Evolutionary conservation across 2,888 invertebrate genomes (phyloP), one percentile per base, ranked within the genome.

Genomic region (Notocelia uddmanniana): DNA sequence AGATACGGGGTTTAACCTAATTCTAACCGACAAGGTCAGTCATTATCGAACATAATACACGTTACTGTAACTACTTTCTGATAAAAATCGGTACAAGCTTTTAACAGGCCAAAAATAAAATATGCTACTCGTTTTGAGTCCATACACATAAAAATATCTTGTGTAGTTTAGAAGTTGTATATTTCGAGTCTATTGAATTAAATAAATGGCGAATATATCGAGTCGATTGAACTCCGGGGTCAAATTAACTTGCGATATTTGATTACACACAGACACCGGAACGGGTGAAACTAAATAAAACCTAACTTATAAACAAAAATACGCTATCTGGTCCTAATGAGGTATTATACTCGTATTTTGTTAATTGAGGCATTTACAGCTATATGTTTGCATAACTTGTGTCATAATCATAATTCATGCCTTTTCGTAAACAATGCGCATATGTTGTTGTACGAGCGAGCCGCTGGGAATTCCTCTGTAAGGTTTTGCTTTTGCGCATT

Each of bases 401-500:
- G 19, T 54, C 55, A 58, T 68, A 62, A 41, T 26, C 26, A 5
- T 31, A 31, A 64, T 70, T 72, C 63, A 69, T 59, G 70, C 59
- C 70, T 62, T 68, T 73, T 71, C 62, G 74, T 76, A 78, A 78
- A 80, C 79, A 80, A 79, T 78, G 74, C 71, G 63, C 79, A 77
- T 76, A 74, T 77, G 78, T 76, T 73, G 66, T 60, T 70, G 69
- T 75, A 76, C 69, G 69, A 74, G 74, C 72, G 34, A 59, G 63
- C 37, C 70, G 60, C 69, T 79, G 79, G 76, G 80, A 78, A 80
- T 78, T 78, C 77, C 76, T 77, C 74, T 48, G 73, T 79, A 78
- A 85, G 81, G 82, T 83, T 89, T 83, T 82, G 83, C 85, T 87
- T 87, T 85, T 80, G 80, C 79, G 80, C 82, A 82, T 85, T 85